Evolutionary conservation across 2,888 invertebrate species (phyloP).

Genomic region (Nebria salina): DNA sequence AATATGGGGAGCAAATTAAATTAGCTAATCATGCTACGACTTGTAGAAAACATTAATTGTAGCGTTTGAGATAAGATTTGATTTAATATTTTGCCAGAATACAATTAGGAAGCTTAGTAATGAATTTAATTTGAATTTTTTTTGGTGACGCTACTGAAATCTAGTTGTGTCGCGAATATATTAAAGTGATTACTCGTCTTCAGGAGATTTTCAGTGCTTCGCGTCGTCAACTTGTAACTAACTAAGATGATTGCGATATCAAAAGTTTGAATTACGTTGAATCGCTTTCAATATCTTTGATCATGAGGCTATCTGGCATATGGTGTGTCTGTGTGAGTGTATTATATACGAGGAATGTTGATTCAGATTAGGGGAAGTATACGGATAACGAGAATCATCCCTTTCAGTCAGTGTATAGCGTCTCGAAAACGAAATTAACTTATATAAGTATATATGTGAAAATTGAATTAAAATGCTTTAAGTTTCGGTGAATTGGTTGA

Average conservation of each 20-base stretch:
- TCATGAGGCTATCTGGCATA: slow-evolving; percentile 53
- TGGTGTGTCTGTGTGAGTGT: not conserved
- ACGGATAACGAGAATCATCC: not conserved
- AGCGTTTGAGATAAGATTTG: no score
- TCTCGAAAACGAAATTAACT: not conserved
- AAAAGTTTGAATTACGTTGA: slow-evolving; percentile 60
- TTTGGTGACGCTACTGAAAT: not conserved
- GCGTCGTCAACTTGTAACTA: slow-evolving; percentile 55
- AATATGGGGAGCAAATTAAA: no score
- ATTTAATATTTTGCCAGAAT: no score
- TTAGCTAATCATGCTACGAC: no score
- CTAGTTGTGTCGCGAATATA: slow-evolving; percentile 23
- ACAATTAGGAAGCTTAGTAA: no score
- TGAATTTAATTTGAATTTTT: not conserved
- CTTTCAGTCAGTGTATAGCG: not conserved
- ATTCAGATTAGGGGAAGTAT: not conserved
- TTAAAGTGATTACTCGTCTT: slow-evolving; percentile 46
- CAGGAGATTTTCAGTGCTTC: slow-evolving; percentile 56
- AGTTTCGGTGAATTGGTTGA: no score
- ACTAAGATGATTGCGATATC: slow-evolving; percentile 54
- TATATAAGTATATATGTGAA: not conserved
- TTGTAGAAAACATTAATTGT: no score
- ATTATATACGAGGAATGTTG: not conserved
- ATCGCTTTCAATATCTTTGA: slow-evolving; percentile 60
- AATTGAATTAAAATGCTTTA: no score